Conservation (phyloP, 2,797 vertebrate genomes). For the Spizella passerina region DNA sequence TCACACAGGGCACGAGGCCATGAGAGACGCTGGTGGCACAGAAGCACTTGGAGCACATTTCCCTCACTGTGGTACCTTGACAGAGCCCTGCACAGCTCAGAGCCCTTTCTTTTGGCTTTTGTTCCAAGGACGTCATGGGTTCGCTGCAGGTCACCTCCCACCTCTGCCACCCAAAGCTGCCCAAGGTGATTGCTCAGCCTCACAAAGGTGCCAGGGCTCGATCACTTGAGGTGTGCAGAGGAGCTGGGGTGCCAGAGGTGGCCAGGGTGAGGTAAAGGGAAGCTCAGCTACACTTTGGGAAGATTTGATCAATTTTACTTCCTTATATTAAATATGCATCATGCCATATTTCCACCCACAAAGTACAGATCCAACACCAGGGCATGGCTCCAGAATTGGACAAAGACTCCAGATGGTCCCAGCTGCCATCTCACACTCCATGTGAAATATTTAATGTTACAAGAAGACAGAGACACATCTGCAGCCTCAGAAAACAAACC, state of each 20-base stretch:
- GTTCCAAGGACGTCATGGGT: background rate
- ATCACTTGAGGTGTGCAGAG: background rate
- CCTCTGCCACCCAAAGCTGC: background rate
- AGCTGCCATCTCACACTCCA: background rate
- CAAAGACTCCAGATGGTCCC: background rate
- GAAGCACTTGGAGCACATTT: background rate
- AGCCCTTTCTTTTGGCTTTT: background rate
- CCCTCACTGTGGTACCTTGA: background rate
- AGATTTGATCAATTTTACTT: background rate
- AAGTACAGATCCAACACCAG: background rate
- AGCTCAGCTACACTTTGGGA: background rate
- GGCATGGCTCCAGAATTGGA: background rate
- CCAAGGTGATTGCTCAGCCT: background rate
- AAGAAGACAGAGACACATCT: background rate
- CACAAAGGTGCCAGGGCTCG: slow-evolving; percentile 29
- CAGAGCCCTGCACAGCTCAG: background rate
- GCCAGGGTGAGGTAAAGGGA: background rate
- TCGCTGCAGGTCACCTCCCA: background rate
- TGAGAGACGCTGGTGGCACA: rapidly evolving
- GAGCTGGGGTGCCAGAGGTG: background rate
- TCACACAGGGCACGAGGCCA: background rate
- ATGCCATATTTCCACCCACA: background rate
- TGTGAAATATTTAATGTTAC: background rate
- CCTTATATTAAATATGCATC: background rate
- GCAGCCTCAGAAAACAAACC: background rate